Evolutionary conservation across 2,888 invertebrate species (phyloP), one percentile per base, ranked within the genome.

Genomic region (Agriopis leucophaearia): DNA sequence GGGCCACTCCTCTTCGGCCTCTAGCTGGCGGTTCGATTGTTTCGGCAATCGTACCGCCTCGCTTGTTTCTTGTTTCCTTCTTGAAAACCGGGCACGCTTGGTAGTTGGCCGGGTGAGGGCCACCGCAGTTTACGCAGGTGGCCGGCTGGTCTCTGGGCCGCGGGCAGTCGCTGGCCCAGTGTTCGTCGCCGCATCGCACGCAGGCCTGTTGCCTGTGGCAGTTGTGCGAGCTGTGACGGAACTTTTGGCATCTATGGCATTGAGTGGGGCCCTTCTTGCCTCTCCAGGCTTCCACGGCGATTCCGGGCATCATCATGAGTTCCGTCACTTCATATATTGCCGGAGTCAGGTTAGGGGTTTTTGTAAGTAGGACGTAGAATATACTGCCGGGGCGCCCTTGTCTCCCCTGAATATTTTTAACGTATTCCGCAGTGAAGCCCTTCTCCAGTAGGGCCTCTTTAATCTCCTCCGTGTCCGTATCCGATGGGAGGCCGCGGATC

Each of bases 171-270:
- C n/a, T n/a, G n/a, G n/a, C n/a, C n/a, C n/a, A n/a, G n/a, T n/a
- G n/a, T n/a, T n/a, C n/a, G n/a, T n/a, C n/a, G n/a, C n/a, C n/a
- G n/a, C n/a, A n/a, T n/a, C n/a, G n/a, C n/a, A n/a, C n/a, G n/a
- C n/a, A n/a, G n/a, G n/a, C n/a, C n/a, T n/a, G n/a, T n/a, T n/a
- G n/a, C n/a, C n/a, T n/a, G n/a, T n/a, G n/a, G n/a, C n/a, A n/a
- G n/a, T n/a, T n/a, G n/a, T n/a, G n/a, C n/a, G n/a, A n/a, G n/a
- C n/a, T n/a, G n/a, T n/a, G n/a, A n/a, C n/a, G n/a, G n/a, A n/a
- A n/a, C n/a, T n/a, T n/a, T n/a, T n/a, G n/a, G n/a, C 74, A 73
- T 9, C 74, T 48, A 55, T 76, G 77, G 35, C 74, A 76, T 9
- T 76, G 70, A 0, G 70, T 0, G 0, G 72, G 64, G 4, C 64